Conservation (phyloP, 2,797 vertebrate genomes). For the Moxostoma hubbsi region DNA sequence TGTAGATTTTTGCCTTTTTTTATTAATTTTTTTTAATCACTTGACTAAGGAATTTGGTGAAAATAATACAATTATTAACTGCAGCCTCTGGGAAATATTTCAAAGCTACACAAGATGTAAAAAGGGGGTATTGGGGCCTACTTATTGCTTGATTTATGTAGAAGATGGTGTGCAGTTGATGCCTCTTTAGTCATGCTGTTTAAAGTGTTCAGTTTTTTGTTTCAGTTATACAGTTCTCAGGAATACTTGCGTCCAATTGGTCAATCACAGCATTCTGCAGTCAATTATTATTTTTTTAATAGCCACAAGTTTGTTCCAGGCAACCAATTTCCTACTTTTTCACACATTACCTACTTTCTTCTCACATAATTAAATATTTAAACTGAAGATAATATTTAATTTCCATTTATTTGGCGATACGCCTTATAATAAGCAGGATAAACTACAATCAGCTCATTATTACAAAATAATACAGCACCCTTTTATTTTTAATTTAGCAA, state of each 20-base stretch:
- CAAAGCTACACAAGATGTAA: not conserved
- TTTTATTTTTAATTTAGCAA: too few relatives aligned
- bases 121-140: not conserved
- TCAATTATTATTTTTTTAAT: too few relatives aligned
- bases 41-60: slow-evolving; percentile 21
- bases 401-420: not conserved
- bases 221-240: too few relatives aligned
- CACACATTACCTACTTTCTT: too few relatives aligned
- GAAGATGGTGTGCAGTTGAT: not conserved
- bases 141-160: not conserved
- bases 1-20: slow-evolving; percentile 58
- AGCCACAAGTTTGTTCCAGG: too few relatives aligned
- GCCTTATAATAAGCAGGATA: not conserved
- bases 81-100: slow-evolving; percentile 12
- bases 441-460: not conserved
- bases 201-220: too few relatives aligned
- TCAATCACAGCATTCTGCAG: too few relatives aligned
- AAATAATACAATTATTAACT: slow-evolving; percentile 45
- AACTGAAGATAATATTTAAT: not conserved
- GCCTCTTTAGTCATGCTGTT: too few relatives aligned
- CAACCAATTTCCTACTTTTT: too few relatives aligned
- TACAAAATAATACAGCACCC: not conserved
- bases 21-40: slow-evolving; percentile 33
- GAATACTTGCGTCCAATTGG: too few relatives aligned
- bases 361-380: too few relatives aligned